phyloP scores from a whole-genome alignment of 2,888 invertebrate genomes.

The Anoplius nigerrimus region DNA sequence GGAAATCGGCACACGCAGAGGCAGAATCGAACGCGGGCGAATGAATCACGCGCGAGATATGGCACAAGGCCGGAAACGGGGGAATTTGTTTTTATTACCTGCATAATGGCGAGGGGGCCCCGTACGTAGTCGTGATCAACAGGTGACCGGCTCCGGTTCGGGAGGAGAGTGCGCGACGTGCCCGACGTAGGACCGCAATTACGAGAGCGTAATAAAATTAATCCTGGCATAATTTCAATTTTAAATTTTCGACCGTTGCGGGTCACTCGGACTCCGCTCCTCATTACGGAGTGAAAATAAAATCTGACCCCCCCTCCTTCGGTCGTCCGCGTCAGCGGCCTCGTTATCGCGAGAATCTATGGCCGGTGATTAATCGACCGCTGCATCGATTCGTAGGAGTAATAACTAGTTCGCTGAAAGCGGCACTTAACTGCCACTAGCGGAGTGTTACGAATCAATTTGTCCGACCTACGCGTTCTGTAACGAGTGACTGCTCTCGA shows the following conservation, averaged over 20 bases:
- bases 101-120: constrained; percentile 26
- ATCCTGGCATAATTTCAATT: not conserved
- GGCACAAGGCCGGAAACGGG: constrained; percentile 34
- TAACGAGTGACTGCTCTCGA: constrained; percentile 7
- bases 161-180: constrained; percentile 42
- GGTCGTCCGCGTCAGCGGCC: too few relatives aligned
- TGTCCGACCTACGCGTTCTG: constrained; percentile 8
- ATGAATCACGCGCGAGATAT: not conserved
- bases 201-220: not conserved
- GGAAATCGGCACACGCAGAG: not conserved
- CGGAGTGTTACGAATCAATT: too few relatives aligned
- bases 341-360: too few relatives aligned
- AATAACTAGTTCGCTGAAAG: too few relatives aligned
- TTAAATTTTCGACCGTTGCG: too few relatives aligned
- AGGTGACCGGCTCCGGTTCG: constrained; percentile 57
- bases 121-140: constrained; percentile 45
- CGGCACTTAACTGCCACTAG: too few relatives aligned
- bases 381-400: too few relatives aligned
- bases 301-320: too few relatives aligned
- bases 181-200: constrained; percentile 14
- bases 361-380: too few relatives aligned
- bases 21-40: not conserved
- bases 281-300: too few relatives aligned
- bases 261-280: too few relatives aligned
- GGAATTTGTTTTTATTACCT: constrained; percentile 51